Percentiles rank a stretch among this genome's conserved stretches.
These are phyloP conservation scores for Nestor notabilis DNA, from an alignment of 2,113 vertebrate species.

Conservation along the genomic window DNA sequence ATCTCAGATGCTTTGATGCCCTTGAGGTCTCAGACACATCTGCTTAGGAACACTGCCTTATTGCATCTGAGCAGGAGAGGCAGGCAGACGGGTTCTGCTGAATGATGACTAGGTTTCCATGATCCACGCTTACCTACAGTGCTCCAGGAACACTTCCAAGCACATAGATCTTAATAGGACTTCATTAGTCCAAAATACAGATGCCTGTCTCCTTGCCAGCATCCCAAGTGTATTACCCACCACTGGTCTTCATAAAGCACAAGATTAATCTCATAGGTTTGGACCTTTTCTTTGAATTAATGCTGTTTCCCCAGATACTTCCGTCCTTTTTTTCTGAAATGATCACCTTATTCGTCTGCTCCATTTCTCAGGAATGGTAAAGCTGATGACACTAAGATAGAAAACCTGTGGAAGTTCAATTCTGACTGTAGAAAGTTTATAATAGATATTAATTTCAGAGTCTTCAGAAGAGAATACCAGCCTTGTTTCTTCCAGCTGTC, in stretches of 20 bases:
- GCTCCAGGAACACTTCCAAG: conserved; percentile 49
- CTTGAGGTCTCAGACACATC: conserved; percentile 52
- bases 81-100: neutral
- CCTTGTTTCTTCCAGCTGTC: neutral
- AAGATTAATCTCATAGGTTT: conserved; percentile 5
- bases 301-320: neutral
- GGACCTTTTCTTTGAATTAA: neutral
- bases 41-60: conserved; percentile 52
- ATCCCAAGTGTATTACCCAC: conserved; percentile 1
- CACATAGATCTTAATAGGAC: conserved; percentile 40
- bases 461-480: neutral
- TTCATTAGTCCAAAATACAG: conserved; percentile 54
- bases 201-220: conserved; percentile 41
- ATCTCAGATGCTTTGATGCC: conserved; percentile 50
- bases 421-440: neutral
- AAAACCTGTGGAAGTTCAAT: neutral
- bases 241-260: neutral
- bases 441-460: neutral
- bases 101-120: neutral
- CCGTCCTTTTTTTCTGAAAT: neutral
- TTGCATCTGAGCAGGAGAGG: neutral
- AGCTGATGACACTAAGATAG: neutral
- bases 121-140: neutral
- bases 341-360: neutral
- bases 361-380: neutral